These are phyloP conservation scores for Apis laboriosa DNA, from an alignment of 1,140 invertebrate species.

Conservation along the genomic window DNA sequence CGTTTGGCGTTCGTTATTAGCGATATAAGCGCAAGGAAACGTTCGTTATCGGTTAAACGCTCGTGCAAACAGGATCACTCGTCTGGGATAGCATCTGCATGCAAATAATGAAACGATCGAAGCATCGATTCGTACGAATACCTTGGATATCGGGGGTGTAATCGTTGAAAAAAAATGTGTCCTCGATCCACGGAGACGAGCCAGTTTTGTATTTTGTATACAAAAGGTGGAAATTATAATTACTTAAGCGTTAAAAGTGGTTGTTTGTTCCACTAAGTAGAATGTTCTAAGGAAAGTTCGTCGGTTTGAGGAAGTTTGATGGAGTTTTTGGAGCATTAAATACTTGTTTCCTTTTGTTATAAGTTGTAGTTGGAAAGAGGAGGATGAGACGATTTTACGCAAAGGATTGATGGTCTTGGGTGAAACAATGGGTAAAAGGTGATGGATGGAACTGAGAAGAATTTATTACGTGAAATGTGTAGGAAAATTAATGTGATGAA, in stretches of 20 bases:
- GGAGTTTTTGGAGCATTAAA: not conserved
- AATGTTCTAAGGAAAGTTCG: not conserved
- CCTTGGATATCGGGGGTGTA: not conserved
- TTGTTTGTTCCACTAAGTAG: no score
- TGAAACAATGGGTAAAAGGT: no score
- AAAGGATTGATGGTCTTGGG: no score
- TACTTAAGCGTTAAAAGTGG: no score
- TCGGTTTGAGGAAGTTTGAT: not conserved
- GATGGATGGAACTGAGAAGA: no score
- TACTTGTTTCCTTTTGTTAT: no score
- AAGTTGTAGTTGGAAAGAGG: no score
- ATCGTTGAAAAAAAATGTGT: not conserved
- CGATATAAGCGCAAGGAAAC: not conserved
- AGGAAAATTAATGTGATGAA: no score
- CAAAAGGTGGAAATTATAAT: no score
- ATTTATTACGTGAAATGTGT: no score
- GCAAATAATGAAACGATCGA: not conserved
- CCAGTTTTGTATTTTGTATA: no score
- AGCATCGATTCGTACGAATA: constrained; percentile 2
- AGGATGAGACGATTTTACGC: no score
- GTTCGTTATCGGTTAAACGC: not conserved
- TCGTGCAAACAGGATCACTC: constrained; percentile 3
- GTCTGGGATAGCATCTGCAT: constrained; percentile 7
- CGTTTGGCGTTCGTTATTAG: constrained; percentile 24
- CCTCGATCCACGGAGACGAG: not conserved